Conservation (phyloP, 2,888 invertebrate genomes). For the Ischnura elegans region DNA sequence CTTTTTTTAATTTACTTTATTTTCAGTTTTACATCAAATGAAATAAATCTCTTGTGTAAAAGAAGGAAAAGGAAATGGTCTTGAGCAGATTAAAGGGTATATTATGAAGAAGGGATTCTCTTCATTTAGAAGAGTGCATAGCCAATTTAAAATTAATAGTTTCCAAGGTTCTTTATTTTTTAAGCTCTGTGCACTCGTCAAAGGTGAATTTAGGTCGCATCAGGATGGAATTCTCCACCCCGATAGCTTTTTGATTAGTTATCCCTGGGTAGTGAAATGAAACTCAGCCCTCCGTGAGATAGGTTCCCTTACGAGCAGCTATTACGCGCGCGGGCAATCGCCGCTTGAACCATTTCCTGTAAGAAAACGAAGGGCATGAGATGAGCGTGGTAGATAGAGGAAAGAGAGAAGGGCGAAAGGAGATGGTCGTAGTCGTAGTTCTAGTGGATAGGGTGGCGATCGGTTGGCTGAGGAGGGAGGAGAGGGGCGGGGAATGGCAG, state of each 20-base stretch:
- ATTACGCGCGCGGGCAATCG: conserved; percentile 30
- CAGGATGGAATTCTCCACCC: background rate
- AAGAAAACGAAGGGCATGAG: conserved; percentile 28
- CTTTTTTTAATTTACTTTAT: no score
- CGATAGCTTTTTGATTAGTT: background rate
- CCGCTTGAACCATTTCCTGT: conserved; percentile 18
- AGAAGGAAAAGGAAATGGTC: no score
- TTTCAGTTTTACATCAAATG: no score
- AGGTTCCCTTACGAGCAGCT: background rate
- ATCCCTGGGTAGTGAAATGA: background rate
- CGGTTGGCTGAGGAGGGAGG: background rate
- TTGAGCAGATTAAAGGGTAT: no score
- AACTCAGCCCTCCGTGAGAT: background rate
- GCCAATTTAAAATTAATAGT: background rate
- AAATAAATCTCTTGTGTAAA: no score
- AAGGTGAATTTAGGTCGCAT: background rate
- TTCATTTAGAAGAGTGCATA: background rate
- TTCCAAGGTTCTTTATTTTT: background rate
- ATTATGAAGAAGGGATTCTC: no score
- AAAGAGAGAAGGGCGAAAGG: background rate
- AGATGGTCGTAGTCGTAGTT: background rate
- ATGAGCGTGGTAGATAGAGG: background rate
- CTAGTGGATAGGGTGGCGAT: background rate
- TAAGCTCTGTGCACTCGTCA: background rate
- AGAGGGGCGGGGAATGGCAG: background rate